Evolutionary conservation across 2,113 vertebrate species (phyloP).

Genomic region (Pituophis catenifer): DNA sequence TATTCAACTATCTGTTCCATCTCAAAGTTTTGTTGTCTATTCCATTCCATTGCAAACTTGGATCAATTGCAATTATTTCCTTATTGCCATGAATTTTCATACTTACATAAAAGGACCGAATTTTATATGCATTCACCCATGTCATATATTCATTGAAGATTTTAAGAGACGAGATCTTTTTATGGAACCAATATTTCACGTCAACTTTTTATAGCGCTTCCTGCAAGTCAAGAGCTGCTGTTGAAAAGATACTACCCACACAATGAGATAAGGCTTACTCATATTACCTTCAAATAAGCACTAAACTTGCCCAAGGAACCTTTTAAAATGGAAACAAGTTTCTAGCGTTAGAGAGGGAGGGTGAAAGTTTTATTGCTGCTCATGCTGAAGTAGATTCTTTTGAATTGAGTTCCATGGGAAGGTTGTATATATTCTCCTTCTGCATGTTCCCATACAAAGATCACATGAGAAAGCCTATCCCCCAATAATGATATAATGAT

Average conservation of each 20-base stretch:
- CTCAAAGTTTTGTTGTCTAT: neutral
- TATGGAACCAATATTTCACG: constrained; percentile 12
- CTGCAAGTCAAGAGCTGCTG: constrained; percentile 41
- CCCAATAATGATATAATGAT: neutral
- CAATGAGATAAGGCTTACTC: constrained; percentile 41
- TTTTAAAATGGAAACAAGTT: constrained; percentile 36
- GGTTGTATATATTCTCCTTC: neutral
- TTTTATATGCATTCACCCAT: constrained; percentile 3
- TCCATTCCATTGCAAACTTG: neutral
- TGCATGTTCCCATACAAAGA: neutral
- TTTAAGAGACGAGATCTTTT: constrained; percentile 12
- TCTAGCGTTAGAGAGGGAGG: constrained; percentile 38
- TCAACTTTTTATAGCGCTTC: constrained; percentile 28
- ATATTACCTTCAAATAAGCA: constrained; percentile 39
- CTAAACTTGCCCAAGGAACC: constrained; percentile 39
- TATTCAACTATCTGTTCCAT: neutral
- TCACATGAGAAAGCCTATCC: neutral
- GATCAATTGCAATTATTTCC: neutral
- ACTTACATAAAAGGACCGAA: neutral
- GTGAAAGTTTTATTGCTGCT: constrained; percentile 5
- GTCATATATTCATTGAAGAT: constrained; percentile 12
- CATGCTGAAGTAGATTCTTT: neutral
- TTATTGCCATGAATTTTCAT: neutral
- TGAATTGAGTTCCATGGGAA: neutral
- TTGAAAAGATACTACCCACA: constrained; percentile 49